Evolutionary conservation across 2,113 vertebrate species (phyloP).

Genomic region (Anhinga anhinga): DNA sequence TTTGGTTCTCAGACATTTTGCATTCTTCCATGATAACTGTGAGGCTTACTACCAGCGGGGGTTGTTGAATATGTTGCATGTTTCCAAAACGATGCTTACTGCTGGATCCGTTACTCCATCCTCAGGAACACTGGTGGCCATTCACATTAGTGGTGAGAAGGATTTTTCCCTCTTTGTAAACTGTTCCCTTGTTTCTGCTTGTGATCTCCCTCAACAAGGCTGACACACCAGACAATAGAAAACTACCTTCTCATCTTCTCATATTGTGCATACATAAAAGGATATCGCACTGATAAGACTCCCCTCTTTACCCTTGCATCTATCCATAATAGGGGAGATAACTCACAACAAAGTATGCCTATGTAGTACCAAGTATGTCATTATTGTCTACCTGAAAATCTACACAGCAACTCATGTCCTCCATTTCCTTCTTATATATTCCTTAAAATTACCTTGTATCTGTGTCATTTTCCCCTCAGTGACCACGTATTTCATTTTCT

Average conservation of each 20-base stretch:
- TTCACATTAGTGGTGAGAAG: not conserved
- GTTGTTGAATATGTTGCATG: not conserved
- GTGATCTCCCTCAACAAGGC: not conserved
- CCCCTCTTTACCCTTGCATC: not conserved
- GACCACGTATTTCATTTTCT: conserved; percentile 5
- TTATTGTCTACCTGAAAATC: not conserved
- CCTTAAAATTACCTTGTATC: not conserved
- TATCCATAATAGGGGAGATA: not conserved
- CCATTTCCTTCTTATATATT: not conserved
- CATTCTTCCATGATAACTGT: not conserved
- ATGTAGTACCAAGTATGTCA: not conserved
- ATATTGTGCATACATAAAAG: not conserved
- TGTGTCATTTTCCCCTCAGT: not conserved
- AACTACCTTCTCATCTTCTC: not conserved
- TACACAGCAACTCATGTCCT: not conserved
- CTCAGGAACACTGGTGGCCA: not conserved
- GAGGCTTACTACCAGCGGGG: not conserved
- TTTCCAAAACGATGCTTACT: not conserved
- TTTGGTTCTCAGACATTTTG: not conserved
- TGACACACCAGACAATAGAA: not conserved
- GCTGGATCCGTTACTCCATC: not conserved
- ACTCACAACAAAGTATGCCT: not conserved
- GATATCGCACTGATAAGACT: not conserved
- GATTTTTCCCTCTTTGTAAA: not conserved
- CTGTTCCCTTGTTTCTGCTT: not conserved